Evolutionary conservation across 2,797 vertebrate genomes (phyloP), one percentile per base, ranked within the genome.

Genomic region (Sebastes matsubarae): DNA sequence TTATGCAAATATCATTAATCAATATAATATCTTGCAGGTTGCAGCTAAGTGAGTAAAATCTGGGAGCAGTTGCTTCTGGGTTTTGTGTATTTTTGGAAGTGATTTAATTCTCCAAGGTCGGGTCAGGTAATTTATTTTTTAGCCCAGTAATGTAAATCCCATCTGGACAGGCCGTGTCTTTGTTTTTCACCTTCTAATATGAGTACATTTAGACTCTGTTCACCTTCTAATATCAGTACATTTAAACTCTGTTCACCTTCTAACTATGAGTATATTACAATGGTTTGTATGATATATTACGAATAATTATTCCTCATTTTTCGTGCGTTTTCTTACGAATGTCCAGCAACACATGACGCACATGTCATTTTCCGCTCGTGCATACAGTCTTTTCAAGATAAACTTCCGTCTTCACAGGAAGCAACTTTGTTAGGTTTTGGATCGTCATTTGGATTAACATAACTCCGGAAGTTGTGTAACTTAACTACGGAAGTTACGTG

Each of bases 1-100:
- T 64, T 67, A 81, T 66, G 57, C 57, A 81, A 72, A 75, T 25
- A 70, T 64, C 68, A 80, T 83, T 52, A 70, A 75, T 85, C 75
- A 80, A 27, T 25, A 7, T 16, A 68, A 70, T 70, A 55, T 72
- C 32, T 32, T 74, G 65, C 60, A 63, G 76, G 64, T 80, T 68
- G 30, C 59, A 70, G 68, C 25, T 24, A 52, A 71, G 5, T 38
- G 7, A 68, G 46, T 72, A 24, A 50, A 75, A 70, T 42, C 12
- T 66, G 61, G 30, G 52, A 34, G 38, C 34, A 70, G 69, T 29
- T 80, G 61, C 54, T n/a, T 72, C 20, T 59, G 70, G 55, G 32
- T 66, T 59, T 77, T 77, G 24, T 83, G 16, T 34, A 68, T 75
- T 75, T 77, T 50, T 70, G 36, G 38, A 75, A 30, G 32, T 27